Evolutionary conservation across 2,113 vertebrate species (phyloP).

Genomic region (Notarius lentiginosus): DNA sequence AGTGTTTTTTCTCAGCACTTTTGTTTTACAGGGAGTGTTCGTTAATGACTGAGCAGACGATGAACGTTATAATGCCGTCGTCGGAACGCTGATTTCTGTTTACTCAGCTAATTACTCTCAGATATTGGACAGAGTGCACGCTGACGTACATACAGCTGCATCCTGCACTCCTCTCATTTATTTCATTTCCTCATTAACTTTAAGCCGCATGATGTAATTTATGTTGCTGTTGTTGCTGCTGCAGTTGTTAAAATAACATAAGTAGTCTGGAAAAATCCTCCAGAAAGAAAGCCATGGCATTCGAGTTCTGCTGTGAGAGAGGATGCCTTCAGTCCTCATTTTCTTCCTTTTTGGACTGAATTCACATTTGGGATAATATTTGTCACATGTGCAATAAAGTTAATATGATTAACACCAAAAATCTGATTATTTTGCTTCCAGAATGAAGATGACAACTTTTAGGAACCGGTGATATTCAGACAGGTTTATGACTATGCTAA

Average conservation of each 20-base stretch:
- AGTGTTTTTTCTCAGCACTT: not conserved
- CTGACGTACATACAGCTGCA: not conserved
- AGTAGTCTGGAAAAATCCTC: not conserved
- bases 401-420: not conserved
- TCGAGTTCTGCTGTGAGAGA: not conserved
- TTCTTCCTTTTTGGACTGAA: not conserved
- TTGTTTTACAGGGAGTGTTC: not conserved
- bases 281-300: not conserved
- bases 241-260: not conserved
- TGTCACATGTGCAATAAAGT: not conserved
- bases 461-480: not conserved
- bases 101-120: constrained; percentile 36
- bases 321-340: not conserved
- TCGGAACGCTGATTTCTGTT: not conserved
- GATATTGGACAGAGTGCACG: not conserved
- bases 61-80: not conserved
- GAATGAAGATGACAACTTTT: not conserved
- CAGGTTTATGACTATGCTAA: not conserved
- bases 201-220: not conserved
- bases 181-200: not conserved
- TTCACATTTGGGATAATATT: not conserved
- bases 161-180: not conserved
- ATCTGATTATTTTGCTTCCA: not conserved
- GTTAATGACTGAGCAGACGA: not conserved
- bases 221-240: not conserved